Evolutionary conservation across 2,888 invertebrate genomes (phyloP).

Genomic region (Drosophila maculinotata): DNA sequence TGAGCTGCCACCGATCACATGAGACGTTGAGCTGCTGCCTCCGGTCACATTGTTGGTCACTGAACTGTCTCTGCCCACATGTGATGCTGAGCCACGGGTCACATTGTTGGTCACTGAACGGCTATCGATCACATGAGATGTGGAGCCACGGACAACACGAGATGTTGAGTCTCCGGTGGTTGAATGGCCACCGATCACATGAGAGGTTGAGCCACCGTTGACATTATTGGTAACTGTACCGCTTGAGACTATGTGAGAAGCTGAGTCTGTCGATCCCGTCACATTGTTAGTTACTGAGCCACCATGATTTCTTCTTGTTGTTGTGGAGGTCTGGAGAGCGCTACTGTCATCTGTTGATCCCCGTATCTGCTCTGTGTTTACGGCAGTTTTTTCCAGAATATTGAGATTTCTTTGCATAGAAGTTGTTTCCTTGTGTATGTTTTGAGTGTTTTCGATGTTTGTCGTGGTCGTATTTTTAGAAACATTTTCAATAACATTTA

Average conservation of each 20-base stretch:
- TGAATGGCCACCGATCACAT: conserved; percentile 29
- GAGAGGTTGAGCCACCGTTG: conserved; percentile 30
- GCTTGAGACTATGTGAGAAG: conserved; percentile 20
- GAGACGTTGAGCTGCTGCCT: conserved; percentile 23
- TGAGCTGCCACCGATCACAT: conserved; percentile 25
- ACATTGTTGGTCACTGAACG: conserved; percentile 29
- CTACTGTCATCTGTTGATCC: conserved; percentile 46
- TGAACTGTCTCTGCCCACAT: conserved; percentile 26
- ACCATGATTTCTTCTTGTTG: conserved; percentile 35
- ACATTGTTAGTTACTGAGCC: conserved; percentile 27
- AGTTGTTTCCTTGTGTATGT: conserved; percentile 73
- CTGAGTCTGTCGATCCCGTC: conserved; percentile 16
- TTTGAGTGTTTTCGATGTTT: conserved; percentile 81
- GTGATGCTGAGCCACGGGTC: conserved; percentile 4
- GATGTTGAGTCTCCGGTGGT: conserved; percentile 30
- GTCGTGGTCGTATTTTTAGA: conserved; percentile 81
- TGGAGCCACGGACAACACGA: conserved; percentile 29
- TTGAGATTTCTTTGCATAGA: conserved; percentile 72
- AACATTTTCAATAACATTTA: conserved; percentile 83
- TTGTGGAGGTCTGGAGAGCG: conserved; percentile 36
- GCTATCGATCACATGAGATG: conserved; percentile 23
- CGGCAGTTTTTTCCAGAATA: conserved; percentile 43
- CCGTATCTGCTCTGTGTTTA: conserved; percentile 41
- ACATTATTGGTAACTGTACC: conserved; percentile 27
- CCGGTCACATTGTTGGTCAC: conserved; percentile 13